Conservation (phyloP, 2,113 vertebrate species). For the Ancistrus triradiatus region DNA sequence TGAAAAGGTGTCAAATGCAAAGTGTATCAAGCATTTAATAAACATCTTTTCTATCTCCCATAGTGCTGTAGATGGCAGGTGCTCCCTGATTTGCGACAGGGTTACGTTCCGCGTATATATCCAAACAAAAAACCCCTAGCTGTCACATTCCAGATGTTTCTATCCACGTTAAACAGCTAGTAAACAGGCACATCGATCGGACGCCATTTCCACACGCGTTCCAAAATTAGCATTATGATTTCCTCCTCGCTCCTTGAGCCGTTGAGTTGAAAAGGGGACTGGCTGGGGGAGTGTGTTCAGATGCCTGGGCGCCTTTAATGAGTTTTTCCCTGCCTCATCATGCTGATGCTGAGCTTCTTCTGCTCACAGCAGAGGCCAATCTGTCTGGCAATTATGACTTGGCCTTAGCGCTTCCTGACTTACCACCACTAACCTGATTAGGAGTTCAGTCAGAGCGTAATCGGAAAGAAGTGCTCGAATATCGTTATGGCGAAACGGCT, state of each 20-base stretch:
- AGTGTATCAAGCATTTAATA: no score
- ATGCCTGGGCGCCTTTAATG: neutral
- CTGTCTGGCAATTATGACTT: constrained; percentile 24
- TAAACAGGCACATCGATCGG: no score
- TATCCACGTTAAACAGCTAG: no score
- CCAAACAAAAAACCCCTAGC: no score
- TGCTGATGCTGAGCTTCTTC: neutral
- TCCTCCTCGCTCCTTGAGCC: neutral
- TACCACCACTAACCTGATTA: constrained; percentile 30
- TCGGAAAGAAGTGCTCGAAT: constrained; percentile 32
- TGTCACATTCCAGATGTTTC: no score
- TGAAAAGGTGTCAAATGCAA: no score
- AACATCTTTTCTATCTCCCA: no score
- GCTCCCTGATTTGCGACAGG: no score
- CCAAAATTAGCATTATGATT: neutral
- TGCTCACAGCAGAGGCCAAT: constrained; percentile 23
- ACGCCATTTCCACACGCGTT: no score
- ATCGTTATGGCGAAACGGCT: neutral
- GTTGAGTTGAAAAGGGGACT: constrained; percentile 1
- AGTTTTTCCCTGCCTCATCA: neutral
- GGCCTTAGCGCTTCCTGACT: constrained; percentile 23
- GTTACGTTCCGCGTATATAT: no score
- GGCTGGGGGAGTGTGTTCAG: constrained; percentile 10
- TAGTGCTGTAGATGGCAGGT: no score
- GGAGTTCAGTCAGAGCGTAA: constrained; percentile 23